Conservation (phyloP, 2,888 invertebrate species). For the Apamea monoglypha region DNA sequence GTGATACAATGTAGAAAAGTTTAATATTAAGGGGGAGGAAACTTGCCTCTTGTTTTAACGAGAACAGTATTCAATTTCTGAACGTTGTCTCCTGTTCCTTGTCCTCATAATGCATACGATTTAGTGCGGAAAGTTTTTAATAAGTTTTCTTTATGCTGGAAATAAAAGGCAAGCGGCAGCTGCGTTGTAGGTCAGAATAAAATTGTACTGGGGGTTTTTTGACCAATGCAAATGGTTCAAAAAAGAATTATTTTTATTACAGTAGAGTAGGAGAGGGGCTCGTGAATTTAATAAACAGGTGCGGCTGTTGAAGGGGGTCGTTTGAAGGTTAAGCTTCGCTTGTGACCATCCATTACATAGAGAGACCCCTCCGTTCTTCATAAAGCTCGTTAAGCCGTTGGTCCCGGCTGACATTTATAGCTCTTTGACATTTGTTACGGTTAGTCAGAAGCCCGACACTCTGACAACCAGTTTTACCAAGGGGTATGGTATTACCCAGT, state of each 20-base stretch:
- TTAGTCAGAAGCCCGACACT: no score
- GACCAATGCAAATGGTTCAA: neutral
- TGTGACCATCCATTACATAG: neutral
- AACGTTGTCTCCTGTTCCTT: constrained; percentile 22
- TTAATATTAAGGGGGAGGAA: constrained; percentile 26
- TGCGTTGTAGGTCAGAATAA: neutral
- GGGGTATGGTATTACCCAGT: neutral
- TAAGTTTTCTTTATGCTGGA: constrained; percentile 22
- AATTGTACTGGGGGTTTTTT: neutral
- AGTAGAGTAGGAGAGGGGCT: neutral
- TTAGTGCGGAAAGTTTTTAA: constrained; percentile 39
- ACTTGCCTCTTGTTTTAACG: constrained; percentile 34
- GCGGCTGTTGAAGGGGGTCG: neutral
- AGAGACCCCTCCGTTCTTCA: neutral
- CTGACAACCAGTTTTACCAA: no score
- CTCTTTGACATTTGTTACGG: neutral
- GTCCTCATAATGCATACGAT: constrained; percentile 28
- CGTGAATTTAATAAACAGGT: neutral
- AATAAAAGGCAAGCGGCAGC: neutral
- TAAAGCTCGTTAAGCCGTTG: neutral
- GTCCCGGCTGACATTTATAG: neutral
- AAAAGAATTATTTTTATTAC: neutral
- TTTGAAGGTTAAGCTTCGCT: neutral
- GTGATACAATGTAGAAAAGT: constrained; percentile 31
- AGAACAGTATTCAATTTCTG: constrained; percentile 47